Evolutionary conservation across 2,113 vertebrate species (phyloP).

Genomic region (Thamnaconus septentrionalis): DNA sequence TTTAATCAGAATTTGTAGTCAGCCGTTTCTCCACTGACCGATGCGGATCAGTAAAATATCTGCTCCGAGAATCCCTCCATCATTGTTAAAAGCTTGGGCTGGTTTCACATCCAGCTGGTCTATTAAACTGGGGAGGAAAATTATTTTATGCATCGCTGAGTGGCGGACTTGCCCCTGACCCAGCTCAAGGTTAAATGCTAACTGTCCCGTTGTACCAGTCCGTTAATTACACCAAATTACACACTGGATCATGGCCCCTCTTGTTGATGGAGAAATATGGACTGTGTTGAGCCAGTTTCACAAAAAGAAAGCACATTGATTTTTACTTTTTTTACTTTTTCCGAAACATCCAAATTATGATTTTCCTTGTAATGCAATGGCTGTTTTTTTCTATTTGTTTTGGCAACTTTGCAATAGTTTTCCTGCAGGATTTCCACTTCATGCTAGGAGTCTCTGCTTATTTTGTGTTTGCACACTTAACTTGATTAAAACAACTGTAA

Average conservation of each 20-base stretch:
- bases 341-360: no score
- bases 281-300: neutral
- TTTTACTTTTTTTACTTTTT: no score
- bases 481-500: no score
- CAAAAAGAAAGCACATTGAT: neutral
- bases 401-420: no score
- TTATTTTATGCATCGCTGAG: conserved; percentile 2
- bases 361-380: no score
- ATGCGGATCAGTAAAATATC: conserved; percentile 1
- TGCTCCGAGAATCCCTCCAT: neutral
- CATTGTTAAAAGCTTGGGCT: neutral
- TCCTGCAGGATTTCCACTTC: no score
- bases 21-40: no score
- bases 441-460: no score
- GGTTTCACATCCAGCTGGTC: neutral
- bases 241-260: neutral
- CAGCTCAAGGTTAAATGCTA: conserved; percentile 8
- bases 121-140: conserved; percentile 10
- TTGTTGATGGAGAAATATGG: neutral
- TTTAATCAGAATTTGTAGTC: no score
- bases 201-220: neutral
- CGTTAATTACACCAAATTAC: conserved; percentile 5
- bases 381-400: no score
- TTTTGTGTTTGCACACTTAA: no score
- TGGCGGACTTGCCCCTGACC: neutral